Evolutionary conservation across 2,113 vertebrate species (phyloP), one percentile per base, ranked within the genome.

Genomic region (Lucifuga dentata): DNA sequence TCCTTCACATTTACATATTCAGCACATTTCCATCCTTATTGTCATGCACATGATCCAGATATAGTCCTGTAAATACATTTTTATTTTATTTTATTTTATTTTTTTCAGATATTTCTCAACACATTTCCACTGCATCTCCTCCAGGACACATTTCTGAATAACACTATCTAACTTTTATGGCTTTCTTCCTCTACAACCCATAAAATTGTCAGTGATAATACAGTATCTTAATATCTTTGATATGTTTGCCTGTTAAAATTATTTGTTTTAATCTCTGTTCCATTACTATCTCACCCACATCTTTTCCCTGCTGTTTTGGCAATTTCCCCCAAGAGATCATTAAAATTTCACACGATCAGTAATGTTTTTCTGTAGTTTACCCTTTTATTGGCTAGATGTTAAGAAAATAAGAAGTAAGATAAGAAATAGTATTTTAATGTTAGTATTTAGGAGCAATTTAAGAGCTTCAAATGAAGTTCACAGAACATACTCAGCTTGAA

Each of bases 301-400:
- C 9, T 20, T 36, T 38, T 16, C 36, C 49, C 8, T n/a, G 11
- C 62, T 40, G 63, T 33, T 19, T 2, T 8, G 26, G 45, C 13
- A 19, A 15, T 40, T 46, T 8, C 56, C 40, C 46, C 40, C 35
- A 53, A 61, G 24, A 32, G 33, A 13, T 53, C 41, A 60, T 52
- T 53, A 35, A 48, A 38, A 8, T 40, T 24, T 24, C 38, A 49
- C 57, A 32, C 1, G 38, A 11, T 58, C 9, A 53, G 46, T 66
- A 43, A 12, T 24, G 55, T 16, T 51, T 36, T 35, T 11, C 16
- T 16, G n/a, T 52, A 15, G 17, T 48, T 43, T 39, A 50, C 65
- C 46, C n/a, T 35, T 26, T 24, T 48, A 19, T 55, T 17, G 26
- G 45, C 13, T 61, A 26, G 15, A 9, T 33, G 19, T 36, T 41